Conservation (phyloP, 1,140 invertebrate species). For the Drosophila kanapiae region DNA sequence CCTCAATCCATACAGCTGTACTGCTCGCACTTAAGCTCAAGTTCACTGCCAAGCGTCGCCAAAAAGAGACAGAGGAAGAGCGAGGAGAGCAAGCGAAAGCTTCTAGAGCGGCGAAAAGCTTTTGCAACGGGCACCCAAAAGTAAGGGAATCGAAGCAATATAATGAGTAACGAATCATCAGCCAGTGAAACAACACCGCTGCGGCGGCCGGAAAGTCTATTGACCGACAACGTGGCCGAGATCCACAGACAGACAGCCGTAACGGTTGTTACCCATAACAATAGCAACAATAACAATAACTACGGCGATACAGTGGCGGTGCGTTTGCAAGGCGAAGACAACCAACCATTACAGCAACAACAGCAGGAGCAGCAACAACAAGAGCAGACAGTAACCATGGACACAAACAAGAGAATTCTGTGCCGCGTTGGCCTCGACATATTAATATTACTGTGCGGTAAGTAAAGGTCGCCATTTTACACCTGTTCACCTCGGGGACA, state of each 20-base stretch:
- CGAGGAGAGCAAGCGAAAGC: constrained; percentile 44
- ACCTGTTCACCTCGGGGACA: constrained; percentile 26
- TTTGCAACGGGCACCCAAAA: constrained; percentile 46
- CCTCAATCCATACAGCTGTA: constrained; percentile 23
- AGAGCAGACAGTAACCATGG: constrained; percentile 56
- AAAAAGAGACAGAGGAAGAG: constrained; percentile 7
- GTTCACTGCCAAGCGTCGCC: constrained; percentile 64
- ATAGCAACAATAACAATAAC: constrained; percentile 36
- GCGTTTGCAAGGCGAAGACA: constrained; percentile 34
- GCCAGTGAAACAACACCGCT: constrained; percentile 79
- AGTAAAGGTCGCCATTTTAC: constrained; percentile 39
- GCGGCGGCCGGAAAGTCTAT: constrained; percentile 56
- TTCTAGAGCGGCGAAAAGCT: constrained; percentile 42
- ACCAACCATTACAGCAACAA: background rate
- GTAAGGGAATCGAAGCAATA: constrained; percentile 26
- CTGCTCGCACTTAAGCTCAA: constrained; percentile 45
- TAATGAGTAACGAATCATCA: constrained; percentile 81
- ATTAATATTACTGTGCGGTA: constrained; percentile 77
- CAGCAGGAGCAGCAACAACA: constrained; percentile 25
- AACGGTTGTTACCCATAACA: constrained; percentile 5
- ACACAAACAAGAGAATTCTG: constrained; percentile 80
- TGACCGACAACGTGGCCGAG: constrained; percentile 64
- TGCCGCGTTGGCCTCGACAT: constrained; percentile 76
- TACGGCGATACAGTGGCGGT: constrained; percentile 50
- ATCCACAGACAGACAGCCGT: constrained; percentile 25